phyloP scores from a whole-genome alignment of 1,140 invertebrate species.

The Drosophila pachea region DNA sequence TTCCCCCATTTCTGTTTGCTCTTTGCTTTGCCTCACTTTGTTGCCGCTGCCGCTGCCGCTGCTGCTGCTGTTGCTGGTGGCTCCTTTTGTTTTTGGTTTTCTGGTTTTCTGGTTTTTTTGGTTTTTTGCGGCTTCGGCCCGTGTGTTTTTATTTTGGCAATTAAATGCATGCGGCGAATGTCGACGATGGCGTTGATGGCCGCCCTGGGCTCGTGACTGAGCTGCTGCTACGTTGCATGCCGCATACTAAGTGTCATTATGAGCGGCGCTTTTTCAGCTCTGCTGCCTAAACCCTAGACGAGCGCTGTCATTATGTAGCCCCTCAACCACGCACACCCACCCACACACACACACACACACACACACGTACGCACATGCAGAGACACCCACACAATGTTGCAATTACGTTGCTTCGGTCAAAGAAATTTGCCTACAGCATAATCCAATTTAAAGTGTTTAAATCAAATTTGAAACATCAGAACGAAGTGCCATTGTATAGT shows the following conservation, averaged over 20 bases:
- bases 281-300: constrained; percentile 40
- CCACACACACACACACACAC: constrained; percentile 11
- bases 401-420: constrained; percentile 66
- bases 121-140: constrained; percentile 14
- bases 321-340: neutral
- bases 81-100: constrained; percentile 14
- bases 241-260: constrained; percentile 78
- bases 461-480: constrained; percentile 76
- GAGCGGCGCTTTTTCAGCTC: constrained; percentile 46
- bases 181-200: constrained; percentile 66
- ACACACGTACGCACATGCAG: constrained; percentile 12
- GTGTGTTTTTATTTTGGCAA: constrained; percentile 77
- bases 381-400: constrained; percentile 66
- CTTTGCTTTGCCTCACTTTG: constrained; percentile 13
- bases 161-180: constrained; percentile 77
- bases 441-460: constrained; percentile 79
- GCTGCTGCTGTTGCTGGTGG: neutral
- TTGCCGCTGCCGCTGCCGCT: too few relatives aligned
- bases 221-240: constrained; percentile 74
- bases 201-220: constrained; percentile 69
- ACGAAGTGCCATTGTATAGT: constrained; percentile 60
- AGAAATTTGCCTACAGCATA: constrained; percentile 76
- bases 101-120: constrained; percentile 8
- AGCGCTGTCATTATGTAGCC: constrained; percentile 65
- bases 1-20: neutral